phyloP scores from a whole-genome alignment of 2,888 invertebrate genomes.

The Erannis defoliaria region DNA sequence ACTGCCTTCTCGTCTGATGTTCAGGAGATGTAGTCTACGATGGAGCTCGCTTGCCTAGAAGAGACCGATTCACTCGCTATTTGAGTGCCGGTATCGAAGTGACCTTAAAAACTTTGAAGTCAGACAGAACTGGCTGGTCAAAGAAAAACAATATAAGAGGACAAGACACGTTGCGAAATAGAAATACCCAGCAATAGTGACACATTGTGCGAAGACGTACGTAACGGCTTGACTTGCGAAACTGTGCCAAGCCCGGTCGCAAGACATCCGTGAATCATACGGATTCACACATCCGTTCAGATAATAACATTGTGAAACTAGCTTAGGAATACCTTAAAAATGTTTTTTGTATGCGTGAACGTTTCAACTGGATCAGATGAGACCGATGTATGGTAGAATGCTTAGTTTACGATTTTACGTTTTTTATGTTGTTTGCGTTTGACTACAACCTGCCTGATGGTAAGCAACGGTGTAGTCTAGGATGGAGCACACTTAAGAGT shows the following conservation, averaged over 20 bases:
- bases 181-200: not conserved
- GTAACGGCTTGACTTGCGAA: not conserved
- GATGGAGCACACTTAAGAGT: too few relatives aligned
- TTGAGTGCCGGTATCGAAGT: not conserved
- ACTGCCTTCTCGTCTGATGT: too few relatives aligned
- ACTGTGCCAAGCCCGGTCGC: not conserved
- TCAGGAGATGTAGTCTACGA: too few relatives aligned
- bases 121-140: not conserved
- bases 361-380: too few relatives aligned
- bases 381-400: too few relatives aligned
- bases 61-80: not conserved
- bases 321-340: too few relatives aligned
- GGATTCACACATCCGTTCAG: not conserved
- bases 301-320: not conserved
- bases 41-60: too few relatives aligned
- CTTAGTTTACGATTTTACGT: too few relatives aligned
- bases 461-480: too few relatives aligned
- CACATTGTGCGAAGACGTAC: not conserved
- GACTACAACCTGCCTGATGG: too few relatives aligned
- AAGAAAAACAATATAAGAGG: not conserved
- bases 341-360: too few relatives aligned
- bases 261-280: slow-evolving; percentile 3
- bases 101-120: not conserved
- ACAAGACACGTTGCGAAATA: not conserved
- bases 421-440: too few relatives aligned